Evolutionary conservation across 2,888 invertebrate genomes (phyloP), one percentile per base, ranked within the genome.

Genomic region (Campoplex nolae): DNA sequence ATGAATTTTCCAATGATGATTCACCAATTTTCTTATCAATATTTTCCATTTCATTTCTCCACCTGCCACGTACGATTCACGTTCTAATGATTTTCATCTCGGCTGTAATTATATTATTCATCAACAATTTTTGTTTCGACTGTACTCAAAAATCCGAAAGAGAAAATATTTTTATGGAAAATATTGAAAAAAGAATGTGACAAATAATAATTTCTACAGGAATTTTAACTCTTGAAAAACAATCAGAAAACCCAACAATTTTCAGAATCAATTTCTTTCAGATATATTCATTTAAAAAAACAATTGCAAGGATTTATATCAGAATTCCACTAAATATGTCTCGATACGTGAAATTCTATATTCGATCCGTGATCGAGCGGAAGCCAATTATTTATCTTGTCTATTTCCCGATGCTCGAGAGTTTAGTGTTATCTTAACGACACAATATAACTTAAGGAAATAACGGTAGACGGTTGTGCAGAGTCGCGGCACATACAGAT

Each of bases 391-490:
- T 51, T 82, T 85, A 87, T 85, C 88, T 81, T 62, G 83, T 81
- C 84, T 16, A 7, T 62, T 32, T 85, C 84, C 79, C 23, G 76
- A 70, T 79, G 35, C 62, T 82, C 74, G 48, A 38, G 87, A 86
- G 68, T 91, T 91, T 89, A 91, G 84, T 91, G 87, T 88, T 84
- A 78, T 77, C 90, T 90, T 88, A 90, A 90, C 88, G 88, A 89
- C 82, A 88, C n/a, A 54, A 65, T 77, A 90, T 90, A 90, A 90
- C 89, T 88, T 82, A 87, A 87, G 79, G 88, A 90, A 91, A 92
- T 91, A 91, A 90, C 90, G 87, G 89, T 85, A 86, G 76, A 85
- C 81, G 51, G 38, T 18, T 42, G 86, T 87, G 79, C 82, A 80
- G 70, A 42, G 68, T 85, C 76, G 86, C 35, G n/a, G 58, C 51